Base-by-base conservation (phyloP, 2,113 vertebrate species). In the Entelurus aequoreus region DNA sequence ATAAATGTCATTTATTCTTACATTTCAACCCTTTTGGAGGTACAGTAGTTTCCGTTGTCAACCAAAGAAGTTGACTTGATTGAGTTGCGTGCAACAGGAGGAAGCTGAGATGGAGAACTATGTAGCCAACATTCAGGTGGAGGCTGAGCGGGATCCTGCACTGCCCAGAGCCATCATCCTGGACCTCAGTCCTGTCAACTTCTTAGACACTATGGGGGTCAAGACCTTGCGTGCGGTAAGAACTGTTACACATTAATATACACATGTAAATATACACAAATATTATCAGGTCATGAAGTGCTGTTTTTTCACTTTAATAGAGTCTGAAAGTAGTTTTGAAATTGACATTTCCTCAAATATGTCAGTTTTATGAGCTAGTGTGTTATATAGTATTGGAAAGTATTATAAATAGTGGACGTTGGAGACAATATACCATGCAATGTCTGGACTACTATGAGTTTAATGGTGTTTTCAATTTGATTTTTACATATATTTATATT, bases 121-220 rank as follows among this genome's bases (percentile, higher is more conserved):
- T n/a, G 48, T 89, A 10, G 69, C 80, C 3, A n/a, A 63, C 21
- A 74, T 89, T 51, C 72, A 81, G 16, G 16, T 71, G 44, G 78
- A 69, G 7, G 53, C 46, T 69, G 91, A 72, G 82, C 87, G 14
- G 63, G 89, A 81, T 78, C 89, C 67, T 65, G 79, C 74, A 67
- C 11, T 77, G 54, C 92, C 96, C 68, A 81, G 86, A 0, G 72
- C 89, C 2, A 63, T 99, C 19, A 48, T 98, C 78, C 89, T 99
- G 61, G 96, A 98, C 82, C 88, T 99, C 63, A 90, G 91, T 19
- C 63, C 95, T 0, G 86, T 95, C 66, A 97, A 88, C 78, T 98
- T 98, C 0, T 82, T 97, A 80, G 97, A 99, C 67, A 97, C 93
- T 0, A 94, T 98, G 62, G 93, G 89, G 61, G 85, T 98, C 74